These are phyloP conservation scores for Philereme transversata DNA, from an alignment of 2,888 invertebrate genomes.

Conservation along the genomic window DNA sequence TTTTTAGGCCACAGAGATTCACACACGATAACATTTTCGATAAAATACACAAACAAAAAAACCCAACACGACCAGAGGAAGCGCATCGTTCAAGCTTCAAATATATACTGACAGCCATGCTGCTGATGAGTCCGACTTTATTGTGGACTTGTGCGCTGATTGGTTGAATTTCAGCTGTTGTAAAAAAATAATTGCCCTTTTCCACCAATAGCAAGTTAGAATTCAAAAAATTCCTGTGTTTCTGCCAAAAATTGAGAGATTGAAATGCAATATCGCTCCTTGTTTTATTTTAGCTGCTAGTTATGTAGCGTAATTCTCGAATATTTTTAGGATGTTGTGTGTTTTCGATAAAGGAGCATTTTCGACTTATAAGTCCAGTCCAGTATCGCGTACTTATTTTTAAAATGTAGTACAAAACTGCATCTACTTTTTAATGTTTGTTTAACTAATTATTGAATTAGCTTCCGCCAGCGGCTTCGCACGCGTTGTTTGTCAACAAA, in stretches of 20 bases:
- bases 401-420: too few species aligned
- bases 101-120: constrained; percentile 99
- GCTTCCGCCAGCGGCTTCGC: too few species aligned
- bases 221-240: constrained; percentile 63
- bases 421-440: too few species aligned
- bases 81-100: constrained; percentile 93
- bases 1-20: constrained; percentile 76
- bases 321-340: too few species aligned
- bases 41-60: constrained; percentile 82
- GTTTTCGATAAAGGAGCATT: too few species aligned
- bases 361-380: too few species aligned
- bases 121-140: constrained; percentile 94
- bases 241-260: constrained; percentile 58
- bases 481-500: too few species aligned
- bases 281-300: constrained; percentile 35
- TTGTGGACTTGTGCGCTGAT: constrained; percentile 87
- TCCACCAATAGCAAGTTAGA: constrained; percentile 64
- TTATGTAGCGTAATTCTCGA: too few species aligned
- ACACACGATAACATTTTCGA: constrained; percentile 83
- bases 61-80: constrained; percentile 90
- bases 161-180: constrained; percentile 76
- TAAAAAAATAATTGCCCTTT: constrained; percentile 55
- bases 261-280: constrained; percentile 43
- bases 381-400: too few species aligned
- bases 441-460: too few species aligned